Percentiles rank a stretch among this genome's conserved stretches.
Conservation (phyloP, 2,888 invertebrate genomes). For the Drosophila trichaetosa region DNA sequence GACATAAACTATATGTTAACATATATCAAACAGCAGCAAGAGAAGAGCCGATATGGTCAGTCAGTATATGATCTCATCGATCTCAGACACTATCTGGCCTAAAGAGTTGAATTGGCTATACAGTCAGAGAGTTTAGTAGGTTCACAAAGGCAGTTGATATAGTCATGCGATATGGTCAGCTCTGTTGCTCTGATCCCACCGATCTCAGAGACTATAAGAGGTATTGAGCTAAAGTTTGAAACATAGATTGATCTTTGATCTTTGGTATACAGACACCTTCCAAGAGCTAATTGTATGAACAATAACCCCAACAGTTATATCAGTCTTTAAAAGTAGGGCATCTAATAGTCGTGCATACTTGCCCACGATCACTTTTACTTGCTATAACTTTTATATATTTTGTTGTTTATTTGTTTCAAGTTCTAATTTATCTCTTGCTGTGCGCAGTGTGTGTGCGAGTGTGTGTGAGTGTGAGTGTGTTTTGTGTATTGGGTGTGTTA, state of each 20-base stretch:
- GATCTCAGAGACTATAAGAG: background rate
- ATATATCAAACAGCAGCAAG: background rate
- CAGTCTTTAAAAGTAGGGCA: background rate
- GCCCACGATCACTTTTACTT: background rate
- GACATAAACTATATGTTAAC: background rate
- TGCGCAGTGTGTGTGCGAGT: constrained; percentile 14
- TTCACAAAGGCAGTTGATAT: background rate
- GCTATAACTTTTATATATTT: constrained; percentile 43
- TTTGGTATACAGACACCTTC: background rate
- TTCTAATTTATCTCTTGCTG: constrained; percentile 71
- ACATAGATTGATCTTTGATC: background rate
- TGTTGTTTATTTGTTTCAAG: constrained; percentile 77
- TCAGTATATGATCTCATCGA: background rate
- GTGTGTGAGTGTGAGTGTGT: constrained; percentile 8
- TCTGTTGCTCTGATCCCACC: background rate
- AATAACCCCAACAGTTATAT: background rate
- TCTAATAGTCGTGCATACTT: background rate
- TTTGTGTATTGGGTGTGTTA: constrained; percentile 51
- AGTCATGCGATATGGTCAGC: background rate
- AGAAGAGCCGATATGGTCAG: too few species aligned
- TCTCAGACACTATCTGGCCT: background rate
- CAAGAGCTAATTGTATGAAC: background rate
- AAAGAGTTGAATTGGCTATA: background rate
- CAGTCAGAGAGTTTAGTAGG: background rate
- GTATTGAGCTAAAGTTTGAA: background rate